These are phyloP conservation scores for Sphaerophoria rueppellii DNA, from an alignment of 2,888 invertebrate genomes.

Conservation along the genomic window DNA sequence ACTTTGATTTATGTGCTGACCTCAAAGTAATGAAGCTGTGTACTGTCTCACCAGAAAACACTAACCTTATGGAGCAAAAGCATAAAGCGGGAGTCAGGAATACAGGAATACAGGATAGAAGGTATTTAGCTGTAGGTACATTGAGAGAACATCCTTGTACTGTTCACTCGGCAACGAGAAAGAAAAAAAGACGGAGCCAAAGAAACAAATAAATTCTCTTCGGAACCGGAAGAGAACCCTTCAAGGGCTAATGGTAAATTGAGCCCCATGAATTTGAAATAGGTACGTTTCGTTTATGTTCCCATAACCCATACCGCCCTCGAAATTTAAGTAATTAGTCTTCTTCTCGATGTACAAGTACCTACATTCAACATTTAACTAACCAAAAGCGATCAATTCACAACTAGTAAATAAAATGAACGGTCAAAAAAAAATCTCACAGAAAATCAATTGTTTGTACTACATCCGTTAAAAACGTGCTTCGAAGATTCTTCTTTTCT, in stretches of 20 bases:
- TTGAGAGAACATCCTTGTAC: slow-evolving; percentile 46
- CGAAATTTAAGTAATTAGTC: slow-evolving; percentile 70
- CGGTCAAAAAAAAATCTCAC: slow-evolving; percentile 1
- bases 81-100: slow-evolving; percentile 44
- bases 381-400: slow-evolving; percentile 68
- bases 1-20: slow-evolving; percentile 74
- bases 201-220: slow-evolving; percentile 64
- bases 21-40: slow-evolving; percentile 73
- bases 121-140: slow-evolving; percentile 33
- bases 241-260: slow-evolving; percentile 15
- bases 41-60: slow-evolving; percentile 61
- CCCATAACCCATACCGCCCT: slow-evolving; percentile 5
- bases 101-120: too few species aligned
- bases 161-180: slow-evolving; percentile 38
- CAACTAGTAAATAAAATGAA: slow-evolving; percentile 59
- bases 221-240: slow-evolving; percentile 44
- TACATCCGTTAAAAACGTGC: neutral
- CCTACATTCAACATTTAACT: slow-evolving; percentile 51
- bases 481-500: neutral
- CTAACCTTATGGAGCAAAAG: slow-evolving; percentile 37
- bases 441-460: slow-evolving; percentile 66
- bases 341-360: slow-evolving; percentile 33
- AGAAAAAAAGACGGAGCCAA: neutral
- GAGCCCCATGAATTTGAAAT: slow-evolving; percentile 32
- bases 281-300: slow-evolving; percentile 5